A percentile compares a stretch with the other conserved stretches of the same genome.
Evolutionary conservation across 2,113 vertebrate species (phyloP).

Genomic region (Megaceryle torquata): DNA sequence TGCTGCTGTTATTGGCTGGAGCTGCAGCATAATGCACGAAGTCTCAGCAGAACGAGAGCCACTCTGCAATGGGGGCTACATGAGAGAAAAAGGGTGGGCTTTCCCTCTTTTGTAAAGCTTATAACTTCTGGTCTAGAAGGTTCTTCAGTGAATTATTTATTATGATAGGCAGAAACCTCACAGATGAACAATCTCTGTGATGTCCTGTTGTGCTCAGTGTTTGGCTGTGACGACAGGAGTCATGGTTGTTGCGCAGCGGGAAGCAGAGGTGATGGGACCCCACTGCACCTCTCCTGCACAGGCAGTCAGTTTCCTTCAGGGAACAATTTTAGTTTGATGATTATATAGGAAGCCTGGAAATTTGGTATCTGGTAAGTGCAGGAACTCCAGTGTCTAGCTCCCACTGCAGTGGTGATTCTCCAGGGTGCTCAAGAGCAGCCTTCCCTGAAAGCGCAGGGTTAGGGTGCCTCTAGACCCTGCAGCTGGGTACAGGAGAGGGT

Average conservation of each 20-base stretch:
- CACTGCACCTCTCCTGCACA: neutral
- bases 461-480: neutral
- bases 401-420: neutral
- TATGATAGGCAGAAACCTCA: neutral
- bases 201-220: neutral
- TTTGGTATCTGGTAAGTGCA: neutral
- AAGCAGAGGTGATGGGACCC: neutral
- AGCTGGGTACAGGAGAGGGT: neutral
- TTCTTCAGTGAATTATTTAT: neutral
- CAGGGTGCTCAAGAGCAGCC: neutral
- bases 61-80: accelerated
- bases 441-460: neutral
- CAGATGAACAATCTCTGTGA: neutral
- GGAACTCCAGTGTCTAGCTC: neutral
- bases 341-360: neutral
- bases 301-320: neutral
- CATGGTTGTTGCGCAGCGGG: too few relatives aligned
- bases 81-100: accelerated
- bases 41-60: accelerated
- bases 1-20: neutral
- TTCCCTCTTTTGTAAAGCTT: neutral
- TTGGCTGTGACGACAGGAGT: neutral
- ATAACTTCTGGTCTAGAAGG: neutral
- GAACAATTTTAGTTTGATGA: neutral
- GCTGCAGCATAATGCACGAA: neutral